Percentiles rank a stretch among this genome's conserved stretches.
Evolutionary conservation across 2,797 vertebrate genomes (phyloP).

Genomic region (Spinibarbus caldwelli): DNA sequence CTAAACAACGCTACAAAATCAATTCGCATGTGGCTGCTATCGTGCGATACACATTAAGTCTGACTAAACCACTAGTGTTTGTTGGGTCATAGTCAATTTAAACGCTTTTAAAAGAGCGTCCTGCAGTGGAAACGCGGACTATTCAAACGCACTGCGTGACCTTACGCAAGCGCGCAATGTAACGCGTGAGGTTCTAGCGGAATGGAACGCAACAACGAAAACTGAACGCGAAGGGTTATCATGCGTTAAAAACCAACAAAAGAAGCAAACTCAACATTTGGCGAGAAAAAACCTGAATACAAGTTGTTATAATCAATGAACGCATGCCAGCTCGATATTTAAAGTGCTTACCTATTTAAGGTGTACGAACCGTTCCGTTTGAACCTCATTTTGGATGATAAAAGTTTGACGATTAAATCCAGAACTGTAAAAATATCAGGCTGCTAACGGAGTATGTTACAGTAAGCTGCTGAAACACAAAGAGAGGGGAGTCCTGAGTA

Average conservation of each 20-base stretch:
- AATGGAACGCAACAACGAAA: neutral
- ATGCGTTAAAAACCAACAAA: neutral
- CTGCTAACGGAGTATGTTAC: constrained; percentile 57
- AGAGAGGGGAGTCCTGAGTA: constrained; percentile 56
- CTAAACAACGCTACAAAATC: neutral
- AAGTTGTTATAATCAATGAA: neutral
- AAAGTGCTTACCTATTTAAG: constrained; percentile 81
- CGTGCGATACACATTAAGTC: neutral
- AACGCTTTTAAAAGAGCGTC: neutral
- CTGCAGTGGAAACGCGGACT: neutral
- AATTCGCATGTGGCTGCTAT: neutral
- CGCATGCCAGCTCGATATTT: neutral
- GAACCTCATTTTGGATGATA: constrained; percentile 84
- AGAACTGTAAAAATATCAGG: constrained; percentile 73
- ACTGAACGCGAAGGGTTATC: neutral
- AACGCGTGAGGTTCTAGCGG: constrained; percentile 22
- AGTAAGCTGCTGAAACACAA: constrained; percentile 56
- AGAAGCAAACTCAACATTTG: neutral
- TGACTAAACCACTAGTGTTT: neutral
- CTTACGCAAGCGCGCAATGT: neutral
- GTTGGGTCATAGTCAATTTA: neutral
- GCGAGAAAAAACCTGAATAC: neutral
- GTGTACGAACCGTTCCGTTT: constrained; percentile 87
- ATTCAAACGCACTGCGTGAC: constrained; percentile 23
- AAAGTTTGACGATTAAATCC: constrained; percentile 83